A percentile compares a stretch with the other conserved stretches of the same genome.
Conservation (phyloP, 2,797 vertebrate species). For the Manis crassicaudata region DNA sequence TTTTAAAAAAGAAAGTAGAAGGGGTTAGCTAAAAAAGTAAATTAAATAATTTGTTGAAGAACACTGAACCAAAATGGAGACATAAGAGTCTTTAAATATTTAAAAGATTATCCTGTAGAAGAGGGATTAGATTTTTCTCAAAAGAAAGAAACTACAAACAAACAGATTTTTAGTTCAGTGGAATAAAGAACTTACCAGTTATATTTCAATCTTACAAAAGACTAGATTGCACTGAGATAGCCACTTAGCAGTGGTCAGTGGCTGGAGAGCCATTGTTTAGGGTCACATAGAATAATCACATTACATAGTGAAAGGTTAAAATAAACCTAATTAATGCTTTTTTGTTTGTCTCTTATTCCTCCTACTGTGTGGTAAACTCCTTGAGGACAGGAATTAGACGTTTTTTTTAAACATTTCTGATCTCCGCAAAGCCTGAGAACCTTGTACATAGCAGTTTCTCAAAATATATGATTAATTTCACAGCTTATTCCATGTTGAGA, state of each 20-base stretch:
- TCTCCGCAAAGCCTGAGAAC: not conserved
- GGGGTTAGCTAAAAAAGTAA: not conserved
- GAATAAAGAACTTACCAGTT: constrained; percentile 24
- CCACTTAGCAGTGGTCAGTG: not conserved
- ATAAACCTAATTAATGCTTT: not conserved
- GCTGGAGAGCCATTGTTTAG: not conserved
- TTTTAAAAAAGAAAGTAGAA: not conserved
- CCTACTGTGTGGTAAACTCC: not conserved
- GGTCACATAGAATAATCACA: not conserved
- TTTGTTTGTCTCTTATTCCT: not conserved
- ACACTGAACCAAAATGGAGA: not conserved
- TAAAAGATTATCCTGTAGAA: constrained; percentile 36
- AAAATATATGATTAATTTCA: constrained; percentile 8
- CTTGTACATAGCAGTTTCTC: not conserved
- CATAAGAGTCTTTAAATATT: not conserved
- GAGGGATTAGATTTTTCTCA: not conserved
- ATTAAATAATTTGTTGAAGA: constrained; percentile 20
- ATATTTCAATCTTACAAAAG: constrained; percentile 30
- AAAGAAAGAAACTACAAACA: constrained; percentile 45
- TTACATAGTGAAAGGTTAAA: not conserved
- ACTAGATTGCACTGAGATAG: not conserved
- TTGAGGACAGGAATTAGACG: not conserved
- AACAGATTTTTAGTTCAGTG: constrained; percentile 41
- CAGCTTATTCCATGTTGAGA: constrained; percentile 1
- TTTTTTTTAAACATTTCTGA: constrained; percentile 19